Percentiles rank a stretch among this genome's conserved stretches.
Conservation (phyloP, 23 tunicate genomes). For the Ascidia mentula region DNA sequence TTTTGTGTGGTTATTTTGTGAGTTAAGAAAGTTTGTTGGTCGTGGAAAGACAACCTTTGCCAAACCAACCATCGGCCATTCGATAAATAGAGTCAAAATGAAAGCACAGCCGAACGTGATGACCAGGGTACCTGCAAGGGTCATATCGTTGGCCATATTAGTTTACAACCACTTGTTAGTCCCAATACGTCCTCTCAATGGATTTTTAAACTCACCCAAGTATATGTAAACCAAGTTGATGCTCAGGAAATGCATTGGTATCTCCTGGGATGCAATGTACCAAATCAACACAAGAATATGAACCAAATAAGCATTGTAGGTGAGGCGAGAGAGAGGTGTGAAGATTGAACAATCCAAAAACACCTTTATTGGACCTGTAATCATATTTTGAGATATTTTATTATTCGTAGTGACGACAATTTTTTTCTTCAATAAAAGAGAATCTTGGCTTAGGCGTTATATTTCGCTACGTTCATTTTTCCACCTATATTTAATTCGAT, state of each 20-base stretch:
- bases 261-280: conserved; percentile 4
- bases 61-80: conserved; percentile 42
- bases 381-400: neutral
- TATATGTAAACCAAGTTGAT: conserved; percentile 3
- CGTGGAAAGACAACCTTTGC: neutral
- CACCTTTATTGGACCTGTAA: conserved; percentile 9
- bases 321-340: conserved; percentile 13
- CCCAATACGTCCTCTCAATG: too few relatives aligned
- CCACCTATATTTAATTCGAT: too few relatives aligned
- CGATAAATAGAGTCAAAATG: conserved; percentile 17
- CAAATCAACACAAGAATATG: neutral
- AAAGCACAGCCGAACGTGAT: conserved; percentile 25
- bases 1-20: too few relatives aligned
- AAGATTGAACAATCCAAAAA: neutral
- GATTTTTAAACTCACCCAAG: conserved; percentile 6
- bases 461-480: too few relatives aligned
- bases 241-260: conserved; percentile 9
- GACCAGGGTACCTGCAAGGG: conserved; percentile 25
- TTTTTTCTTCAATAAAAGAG: too few relatives aligned
- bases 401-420: too few relatives aligned
- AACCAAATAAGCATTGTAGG: conserved; percentile 8
- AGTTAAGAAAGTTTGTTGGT: too few relatives aligned
- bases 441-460: too few relatives aligned
- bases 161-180: too few relatives aligned
- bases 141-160: too few relatives aligned